phyloP scores from a whole-genome alignment of 1,140 invertebrate genomes.

The Drosophila kepulauana region DNA sequence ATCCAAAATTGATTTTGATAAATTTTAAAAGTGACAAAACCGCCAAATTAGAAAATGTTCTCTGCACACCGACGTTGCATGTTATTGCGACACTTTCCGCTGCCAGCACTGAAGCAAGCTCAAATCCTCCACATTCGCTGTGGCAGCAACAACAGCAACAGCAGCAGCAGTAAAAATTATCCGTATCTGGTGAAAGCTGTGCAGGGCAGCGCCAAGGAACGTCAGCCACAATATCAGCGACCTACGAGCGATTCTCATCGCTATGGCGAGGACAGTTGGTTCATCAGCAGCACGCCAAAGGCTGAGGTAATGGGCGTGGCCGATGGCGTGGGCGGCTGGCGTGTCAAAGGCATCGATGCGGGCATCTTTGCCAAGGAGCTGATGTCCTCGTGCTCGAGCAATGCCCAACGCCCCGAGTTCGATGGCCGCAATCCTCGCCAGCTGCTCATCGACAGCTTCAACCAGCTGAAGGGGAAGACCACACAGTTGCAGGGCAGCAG shows the following conservation, averaged over 20 bases:
- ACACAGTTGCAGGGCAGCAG: slow-evolving; percentile 48
- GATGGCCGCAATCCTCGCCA: slow-evolving; percentile 45
- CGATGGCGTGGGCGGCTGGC: slow-evolving; percentile 67
- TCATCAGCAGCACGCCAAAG: slow-evolving; percentile 48
- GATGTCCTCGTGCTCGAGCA: slow-evolving; percentile 46
- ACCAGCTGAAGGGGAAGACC: slow-evolving; percentile 12
- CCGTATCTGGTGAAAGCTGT: slow-evolving; percentile 59
- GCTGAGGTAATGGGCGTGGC: slow-evolving; percentile 66
- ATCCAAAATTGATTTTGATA: neutral
- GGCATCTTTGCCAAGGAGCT: slow-evolving; percentile 61
- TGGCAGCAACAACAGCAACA: neutral
- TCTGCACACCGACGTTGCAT: neutral
- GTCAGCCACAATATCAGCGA: neutral
- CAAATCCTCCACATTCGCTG: neutral
- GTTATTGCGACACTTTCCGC: neutral
- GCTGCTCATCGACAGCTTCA: slow-evolving; percentile 49
- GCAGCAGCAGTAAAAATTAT: neutral
- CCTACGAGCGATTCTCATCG: neutral
- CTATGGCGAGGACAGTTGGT: slow-evolving; percentile 68
- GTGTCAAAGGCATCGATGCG: slow-evolving; percentile 54
- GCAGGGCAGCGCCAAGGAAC: slow-evolving; percentile 48
- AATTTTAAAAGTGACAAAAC: neutral
- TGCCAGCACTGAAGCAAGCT: too few relatives aligned
- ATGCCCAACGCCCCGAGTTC: slow-evolving; percentile 22
- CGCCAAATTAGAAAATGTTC: neutral